Base-by-base conservation (phyloP, 2,113 vertebrate species). In the Neotragus pygmaeus region DNA sequence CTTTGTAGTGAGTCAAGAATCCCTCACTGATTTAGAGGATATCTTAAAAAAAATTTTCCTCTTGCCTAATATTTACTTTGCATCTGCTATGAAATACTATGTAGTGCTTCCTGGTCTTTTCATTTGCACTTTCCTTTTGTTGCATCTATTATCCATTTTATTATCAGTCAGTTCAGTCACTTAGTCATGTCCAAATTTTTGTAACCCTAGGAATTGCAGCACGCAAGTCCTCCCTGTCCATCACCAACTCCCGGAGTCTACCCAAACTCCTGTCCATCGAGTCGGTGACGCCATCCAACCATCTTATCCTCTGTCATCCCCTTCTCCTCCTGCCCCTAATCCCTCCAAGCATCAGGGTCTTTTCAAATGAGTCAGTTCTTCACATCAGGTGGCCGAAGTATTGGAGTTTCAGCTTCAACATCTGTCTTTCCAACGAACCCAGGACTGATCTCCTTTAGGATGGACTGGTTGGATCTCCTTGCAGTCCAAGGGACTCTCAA, bases 51-150 rank as follows among this genome's bases (percentile, higher is more conserved):
- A 73, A 55, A 9, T 3, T 13, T 13, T 13, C 25, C 27, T 25
- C 27, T 88, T 49, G 62, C 36, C 49, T 86, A 93, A 28, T 81
- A 75, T 81, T 95, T 91, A 86, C 33, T 83, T 94, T 95, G 84
- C 82, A 92, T 11, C 36, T 64, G n/a, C 23, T 66, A 57, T 73
- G 14, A 80, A 73, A 77, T 77, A 64, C 93, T 66, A 30, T 4
- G 1, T 47, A 70, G 66, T 13, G 33, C 82, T 96, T 83, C 19
- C 83, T 91, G 60, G 58, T 77, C 45, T 88, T 25, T 57, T 85
- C 21, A 11, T 28, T 64, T 90, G 58, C 4, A 83, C 57, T 62
- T 30, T 39, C 45, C 9, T 83, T 64, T 53, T 80, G 49, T 82
- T 95, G 58, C 43, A 82, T 45, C 16, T 70, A 16, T 27, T 73